Base-by-base conservation (phyloP, 37 sponge, comb jelly and placozoan species). In the Crambe crambe region DNA sequence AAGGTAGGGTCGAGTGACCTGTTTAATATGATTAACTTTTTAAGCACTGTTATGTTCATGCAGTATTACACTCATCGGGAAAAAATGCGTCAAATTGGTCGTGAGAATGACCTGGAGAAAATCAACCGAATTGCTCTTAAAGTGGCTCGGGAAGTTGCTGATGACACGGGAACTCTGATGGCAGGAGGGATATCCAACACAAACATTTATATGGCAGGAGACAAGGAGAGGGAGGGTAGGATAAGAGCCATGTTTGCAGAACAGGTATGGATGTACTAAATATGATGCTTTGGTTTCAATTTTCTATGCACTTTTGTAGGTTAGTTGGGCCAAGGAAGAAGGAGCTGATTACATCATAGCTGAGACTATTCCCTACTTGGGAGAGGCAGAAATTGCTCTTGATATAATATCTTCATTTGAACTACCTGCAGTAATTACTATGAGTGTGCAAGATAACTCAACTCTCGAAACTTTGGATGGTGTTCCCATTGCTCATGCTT, bases 261-360 rank as follows among this genome's bases (percentile, higher is more conserved):
- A 29, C 86, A 86, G 39, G 68, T 68, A 27, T 42, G 15, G 27
- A 18, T 18, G 51, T 36, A 6, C 5, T 68, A 6, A 8, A 36
- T 18, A 68, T 10, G 69, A 8, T 68, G 4, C 25, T 60, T 20
- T 60, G 5, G 6, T 5, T 22, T n/a, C 4, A 60, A 26, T 60
- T 25, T 51, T 15, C 54, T 51, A 9, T 51, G 9, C 17, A 25
- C 25, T 5, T 60, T 25, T 3, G 74, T 78, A 85, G 43, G 87
- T 86, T 69, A 71, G 70, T 34, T 86, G 87, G 90, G 69, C 77
- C 37, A 78, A 82, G 31, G 86, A 81, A 40, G 83, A 90, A 77
- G 86, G 91, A 68, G 86, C 65, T 30, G 86, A 77, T 72, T 85
- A 82, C 54, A 74, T 86, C 66, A 70, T 87, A 68, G 88, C 75